A percentile compares a stretch with the other conserved stretches of the same genome.
Conservation (phyloP, 2,888 invertebrate genomes). For the Apocheima hispidaria region DNA sequence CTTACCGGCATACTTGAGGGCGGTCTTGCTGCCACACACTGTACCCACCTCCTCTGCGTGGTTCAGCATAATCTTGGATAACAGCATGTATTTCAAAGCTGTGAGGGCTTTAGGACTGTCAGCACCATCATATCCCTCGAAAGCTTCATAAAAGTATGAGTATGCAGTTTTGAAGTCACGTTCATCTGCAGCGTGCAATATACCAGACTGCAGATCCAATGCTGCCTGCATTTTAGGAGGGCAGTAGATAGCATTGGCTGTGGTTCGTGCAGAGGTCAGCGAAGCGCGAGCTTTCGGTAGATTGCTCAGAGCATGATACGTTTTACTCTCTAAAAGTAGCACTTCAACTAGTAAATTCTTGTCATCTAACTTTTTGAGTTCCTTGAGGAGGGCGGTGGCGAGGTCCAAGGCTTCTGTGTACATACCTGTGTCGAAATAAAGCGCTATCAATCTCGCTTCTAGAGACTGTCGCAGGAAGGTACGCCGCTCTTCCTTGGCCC, state of each 20-base stretch:
- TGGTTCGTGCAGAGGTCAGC: conserved; percentile 98
- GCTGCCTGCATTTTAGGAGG: conserved; percentile 99
- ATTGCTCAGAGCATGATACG: conserved; percentile 98
- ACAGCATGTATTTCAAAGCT: conserved; percentile 99
- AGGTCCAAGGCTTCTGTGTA: conserved; percentile 94
- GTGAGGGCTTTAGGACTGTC: conserved; percentile 96
- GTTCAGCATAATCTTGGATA: conserved; percentile 99
- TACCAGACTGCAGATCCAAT: conserved; percentile 98
- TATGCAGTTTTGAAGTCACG: conserved; percentile 99
- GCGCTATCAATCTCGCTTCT: conserved; percentile 96
- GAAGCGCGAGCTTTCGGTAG: conserved; percentile 98
- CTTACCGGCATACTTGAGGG: conserved; percentile 97
- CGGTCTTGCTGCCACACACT: conserved; percentile 98
- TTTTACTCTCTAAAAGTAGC: conserved; percentile 98
- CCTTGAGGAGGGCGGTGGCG: conserved; percentile 95
- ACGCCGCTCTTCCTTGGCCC: conserved; percentile 99
- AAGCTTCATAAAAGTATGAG: conserved; percentile 99
- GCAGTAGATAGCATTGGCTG: conserved; percentile 99
- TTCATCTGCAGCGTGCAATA: conserved; percentile 99
- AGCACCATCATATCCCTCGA: conserved; percentile 99
- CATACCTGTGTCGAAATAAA: conserved; percentile 97
- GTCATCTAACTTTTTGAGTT: conserved; percentile 99
- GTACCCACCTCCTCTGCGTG: conserved; percentile 98
- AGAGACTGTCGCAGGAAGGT: conserved; percentile 98
- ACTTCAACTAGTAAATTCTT: conserved; percentile 99